Evolutionary conservation across 2,797 vertebrate species (phyloP).

Genomic region (Poeciliopsis infans): DNA sequence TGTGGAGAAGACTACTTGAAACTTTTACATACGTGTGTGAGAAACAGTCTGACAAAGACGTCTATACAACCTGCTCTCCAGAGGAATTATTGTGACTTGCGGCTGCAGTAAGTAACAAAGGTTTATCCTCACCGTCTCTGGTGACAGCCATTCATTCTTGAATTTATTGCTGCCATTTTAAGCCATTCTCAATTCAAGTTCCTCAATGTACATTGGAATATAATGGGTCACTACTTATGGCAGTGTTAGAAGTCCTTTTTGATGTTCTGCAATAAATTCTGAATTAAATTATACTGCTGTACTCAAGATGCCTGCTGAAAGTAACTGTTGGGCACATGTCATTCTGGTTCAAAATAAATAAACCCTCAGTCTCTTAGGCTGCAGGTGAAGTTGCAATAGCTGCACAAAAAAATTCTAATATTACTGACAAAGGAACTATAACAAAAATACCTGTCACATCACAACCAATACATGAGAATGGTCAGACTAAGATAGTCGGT

Average conservation of each 20-base stretch:
- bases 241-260: not conserved
- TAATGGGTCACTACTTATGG: not conserved
- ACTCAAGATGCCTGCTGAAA: not conserved
- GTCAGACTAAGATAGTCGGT: too few relatives aligned
- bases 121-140: not conserved
- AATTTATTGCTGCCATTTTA: not conserved
- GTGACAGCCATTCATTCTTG: not conserved
- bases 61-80: not conserved
- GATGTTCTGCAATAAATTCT: not conserved
- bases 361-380: too few relatives aligned
- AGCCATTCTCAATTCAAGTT: not conserved
- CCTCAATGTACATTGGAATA: not conserved
- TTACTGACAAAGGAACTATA: too few relatives aligned
- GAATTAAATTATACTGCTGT: not conserved
- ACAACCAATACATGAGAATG: too few relatives aligned
- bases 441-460: too few relatives aligned
- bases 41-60: not conserved
- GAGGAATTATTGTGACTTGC: not conserved
- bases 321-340: not conserved
- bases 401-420: too few relatives aligned
- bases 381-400: too few relatives aligned
- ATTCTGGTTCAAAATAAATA: too few relatives aligned
- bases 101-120: not conserved
- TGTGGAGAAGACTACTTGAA: not conserved
- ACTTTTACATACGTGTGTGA: not conserved